Conservation (phyloP, 2,797 vertebrate genomes). For the Ctenochaetus hawaiiensis region DNA sequence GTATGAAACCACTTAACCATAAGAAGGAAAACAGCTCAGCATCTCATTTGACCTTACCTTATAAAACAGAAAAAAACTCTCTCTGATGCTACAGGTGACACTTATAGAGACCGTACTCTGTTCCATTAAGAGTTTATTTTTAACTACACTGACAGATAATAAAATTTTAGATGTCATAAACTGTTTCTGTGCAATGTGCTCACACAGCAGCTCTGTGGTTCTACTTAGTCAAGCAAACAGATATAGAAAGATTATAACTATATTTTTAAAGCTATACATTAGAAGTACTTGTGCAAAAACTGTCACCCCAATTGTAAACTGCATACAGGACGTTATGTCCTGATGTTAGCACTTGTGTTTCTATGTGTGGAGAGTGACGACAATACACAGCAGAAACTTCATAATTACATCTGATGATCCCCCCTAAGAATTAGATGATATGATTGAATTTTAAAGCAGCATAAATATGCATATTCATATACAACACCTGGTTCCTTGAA, state of each 20-base stretch:
- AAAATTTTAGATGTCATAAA: slow-evolving; percentile 25
- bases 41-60: slow-evolving; percentile 60
- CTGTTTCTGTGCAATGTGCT: slow-evolving; percentile 32
- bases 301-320: too few species aligned
- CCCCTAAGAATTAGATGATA: background rate
- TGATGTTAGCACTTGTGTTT: background rate
- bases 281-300: too few species aligned
- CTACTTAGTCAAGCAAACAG: slow-evolving; percentile 35
- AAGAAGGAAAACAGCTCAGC: slow-evolving; percentile 74
- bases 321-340: background rate
- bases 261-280: too few species aligned
- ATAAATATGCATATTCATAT: slow-evolving; percentile 23
- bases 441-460: slow-evolving; percentile 3
- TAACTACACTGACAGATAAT: slow-evolving; percentile 10
- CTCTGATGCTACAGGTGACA: slow-evolving; percentile 45
- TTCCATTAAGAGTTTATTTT: slow-evolving; percentile 34
- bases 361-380: background rate
- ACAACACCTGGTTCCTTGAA: background rate
- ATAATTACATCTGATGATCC: slow-evolving; percentile 1
- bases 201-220: slow-evolving; percentile 25
- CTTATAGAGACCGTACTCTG: slow-evolving; percentile 32
- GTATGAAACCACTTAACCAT: slow-evolving; percentile 70
- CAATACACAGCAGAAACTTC: background rate
- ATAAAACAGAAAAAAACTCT: slow-evolving; percentile 53
- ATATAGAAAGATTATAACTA: background rate